Conservation (phyloP, 2,113 vertebrate genomes). For the Saccopteryx leptura region DNA sequence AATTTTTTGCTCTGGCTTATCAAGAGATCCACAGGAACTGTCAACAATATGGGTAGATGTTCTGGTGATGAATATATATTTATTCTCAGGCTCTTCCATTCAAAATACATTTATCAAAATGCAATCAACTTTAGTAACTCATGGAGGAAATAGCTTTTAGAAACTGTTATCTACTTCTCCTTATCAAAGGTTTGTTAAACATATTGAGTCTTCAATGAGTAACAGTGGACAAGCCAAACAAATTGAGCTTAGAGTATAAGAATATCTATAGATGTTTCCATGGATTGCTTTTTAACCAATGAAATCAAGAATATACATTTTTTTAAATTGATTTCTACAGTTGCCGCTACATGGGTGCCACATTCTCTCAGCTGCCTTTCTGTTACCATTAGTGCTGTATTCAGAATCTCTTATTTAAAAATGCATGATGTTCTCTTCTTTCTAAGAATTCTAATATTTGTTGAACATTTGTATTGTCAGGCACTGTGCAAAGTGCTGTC, state of each 20-base stretch:
- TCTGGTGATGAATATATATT: not conserved
- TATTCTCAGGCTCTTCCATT: not conserved
- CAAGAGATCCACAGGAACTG: not conserved
- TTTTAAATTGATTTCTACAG: not conserved
- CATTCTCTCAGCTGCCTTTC: not conserved
- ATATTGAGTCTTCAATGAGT: not conserved
- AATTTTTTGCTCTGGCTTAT: not conserved
- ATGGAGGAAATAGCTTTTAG: constrained; percentile 37
- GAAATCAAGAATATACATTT: not conserved
- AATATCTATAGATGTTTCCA: not conserved
- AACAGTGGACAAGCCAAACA: not conserved
- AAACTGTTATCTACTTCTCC: not conserved
- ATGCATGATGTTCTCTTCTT: not conserved
- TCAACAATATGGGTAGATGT: not conserved
- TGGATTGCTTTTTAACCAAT: not conserved
- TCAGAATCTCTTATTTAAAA: constrained; percentile 38
- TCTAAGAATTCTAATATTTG: not conserved
- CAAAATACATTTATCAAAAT: constrained; percentile 54
- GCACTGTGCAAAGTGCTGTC: not conserved
- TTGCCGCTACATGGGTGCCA: not conserved
- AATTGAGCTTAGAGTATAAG: not conserved
- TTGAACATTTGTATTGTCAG: not conserved
- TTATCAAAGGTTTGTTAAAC: constrained; percentile 42
- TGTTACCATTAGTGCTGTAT: not conserved
- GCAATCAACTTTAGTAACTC: not conserved